These are phyloP conservation scores for Poeciliopsis turrubarensis DNA, from an alignment of 2,113 vertebrate genomes.

Conservation along the genomic window DNA sequence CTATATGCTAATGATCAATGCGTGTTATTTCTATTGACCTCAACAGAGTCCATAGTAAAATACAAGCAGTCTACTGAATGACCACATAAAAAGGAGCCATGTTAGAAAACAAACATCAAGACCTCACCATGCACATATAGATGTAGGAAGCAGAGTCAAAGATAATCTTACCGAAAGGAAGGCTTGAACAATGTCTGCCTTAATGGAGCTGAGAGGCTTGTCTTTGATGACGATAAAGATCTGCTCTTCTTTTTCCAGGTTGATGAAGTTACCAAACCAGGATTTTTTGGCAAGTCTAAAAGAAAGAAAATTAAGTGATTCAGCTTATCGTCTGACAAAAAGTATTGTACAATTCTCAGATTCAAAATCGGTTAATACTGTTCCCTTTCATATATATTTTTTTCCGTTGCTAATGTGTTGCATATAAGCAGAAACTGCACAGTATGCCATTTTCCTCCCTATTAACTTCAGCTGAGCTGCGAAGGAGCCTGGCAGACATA, in stretches of 20 bases:
- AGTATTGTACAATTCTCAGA: neutral
- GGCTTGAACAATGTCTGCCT: slow-evolving; percentile 98
- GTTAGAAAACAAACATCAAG: slow-evolving; percentile 48
- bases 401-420: neutral
- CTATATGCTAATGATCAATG: slow-evolving; percentile 80
- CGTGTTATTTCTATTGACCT: slow-evolving; percentile 74
- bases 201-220: slow-evolving; percentile 98
- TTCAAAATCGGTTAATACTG: too few species aligned
- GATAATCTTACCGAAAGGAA: slow-evolving; percentile 90
- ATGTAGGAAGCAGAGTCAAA: neutral
- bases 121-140: neutral
- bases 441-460: neutral
- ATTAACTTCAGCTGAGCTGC: neutral
- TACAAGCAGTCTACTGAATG: slow-evolving; percentile 64
- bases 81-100: slow-evolving; percentile 65
- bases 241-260: slow-evolving; percentile 98
- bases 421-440: neutral
- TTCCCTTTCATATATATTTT: too few species aligned
- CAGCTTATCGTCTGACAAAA: neutral
- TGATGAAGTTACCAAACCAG: slow-evolving; percentile 99
- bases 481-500: neutral
- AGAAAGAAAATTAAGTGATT: neutral
- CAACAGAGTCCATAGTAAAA: slow-evolving; percentile 63
- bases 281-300: slow-evolving; percentile 99
- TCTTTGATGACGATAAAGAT: slow-evolving; percentile 98